Evolutionary conservation across 2,797 vertebrate species (phyloP).

Genomic region (Gymnopithys bicolor): DNA sequence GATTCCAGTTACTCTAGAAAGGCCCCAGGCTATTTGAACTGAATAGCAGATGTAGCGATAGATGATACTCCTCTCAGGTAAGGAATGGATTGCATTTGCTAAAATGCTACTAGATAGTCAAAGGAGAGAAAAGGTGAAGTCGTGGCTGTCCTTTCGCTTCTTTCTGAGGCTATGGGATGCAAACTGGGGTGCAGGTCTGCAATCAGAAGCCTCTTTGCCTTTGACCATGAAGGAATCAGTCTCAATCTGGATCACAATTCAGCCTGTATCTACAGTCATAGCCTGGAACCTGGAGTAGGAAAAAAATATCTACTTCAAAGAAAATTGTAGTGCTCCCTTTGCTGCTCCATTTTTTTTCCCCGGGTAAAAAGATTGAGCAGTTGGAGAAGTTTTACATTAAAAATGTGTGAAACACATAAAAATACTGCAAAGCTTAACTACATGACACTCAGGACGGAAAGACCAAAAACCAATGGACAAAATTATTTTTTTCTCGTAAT

Average conservation of each 20-base stretch:
- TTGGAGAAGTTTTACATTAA: background rate
- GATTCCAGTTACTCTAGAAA: background rate
- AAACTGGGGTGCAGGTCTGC: background rate
- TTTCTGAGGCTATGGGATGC: background rate
- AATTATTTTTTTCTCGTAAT: background rate
- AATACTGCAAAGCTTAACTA: background rate
- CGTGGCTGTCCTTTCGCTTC: background rate
- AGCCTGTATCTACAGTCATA: background rate
- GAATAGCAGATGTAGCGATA: constrained; percentile 8
- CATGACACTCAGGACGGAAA: background rate
- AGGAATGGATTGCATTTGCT: background rate
- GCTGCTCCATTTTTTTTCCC: background rate
- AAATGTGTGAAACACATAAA: background rate
- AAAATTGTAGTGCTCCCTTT: background rate
- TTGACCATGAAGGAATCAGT: background rate
- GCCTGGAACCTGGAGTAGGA: background rate
- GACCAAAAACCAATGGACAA: background rate
- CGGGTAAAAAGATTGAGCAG: background rate
- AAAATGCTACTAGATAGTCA: background rate
- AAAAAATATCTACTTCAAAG: background rate
- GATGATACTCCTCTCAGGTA: background rate
- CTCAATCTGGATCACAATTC: background rate
- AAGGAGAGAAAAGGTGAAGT: background rate
- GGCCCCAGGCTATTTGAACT: background rate
- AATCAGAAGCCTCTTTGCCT: background rate